Evolutionary conservation across 37 sponge, comb jelly and placozoan genomes (phyloP).

Genomic region (Geodia barretti): DNA sequence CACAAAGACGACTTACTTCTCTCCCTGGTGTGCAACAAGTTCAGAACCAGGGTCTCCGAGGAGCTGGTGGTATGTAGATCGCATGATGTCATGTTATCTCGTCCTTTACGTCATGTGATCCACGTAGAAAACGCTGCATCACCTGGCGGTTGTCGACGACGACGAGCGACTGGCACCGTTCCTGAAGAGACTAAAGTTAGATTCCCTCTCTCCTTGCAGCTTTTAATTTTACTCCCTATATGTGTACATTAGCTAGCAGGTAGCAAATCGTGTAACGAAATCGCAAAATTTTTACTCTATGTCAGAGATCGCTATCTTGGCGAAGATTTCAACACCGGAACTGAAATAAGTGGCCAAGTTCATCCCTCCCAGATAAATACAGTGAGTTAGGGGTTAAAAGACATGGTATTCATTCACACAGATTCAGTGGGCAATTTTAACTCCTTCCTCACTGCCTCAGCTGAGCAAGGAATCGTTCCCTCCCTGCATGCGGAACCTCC

Average conservation of each 20-base stretch:
- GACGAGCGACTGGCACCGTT: slow-evolving; percentile 78
- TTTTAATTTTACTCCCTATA: neutral
- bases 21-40: slow-evolving; percentile 70
- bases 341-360: slow-evolving; percentile 38
- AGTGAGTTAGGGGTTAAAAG: no score
- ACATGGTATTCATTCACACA: no score
- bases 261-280: neutral
- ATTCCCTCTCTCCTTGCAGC: neutral
- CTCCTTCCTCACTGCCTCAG: slow-evolving; percentile 24
- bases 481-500: slow-evolving; percentile 92
- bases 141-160: slow-evolving; percentile 76
- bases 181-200: slow-evolving; percentile 53
- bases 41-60: slow-evolving; percentile 70
- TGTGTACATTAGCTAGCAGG: neutral
- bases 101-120: neutral
- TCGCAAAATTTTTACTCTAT: neutral
- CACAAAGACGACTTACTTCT: slow-evolving; percentile 29
- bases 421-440: no score
- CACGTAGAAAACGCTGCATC: slow-evolving; percentile 57
- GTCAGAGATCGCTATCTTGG: slow-evolving; percentile 61
- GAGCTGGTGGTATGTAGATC: slow-evolving; percentile 71
- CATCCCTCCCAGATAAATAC: slow-evolving; percentile 36
- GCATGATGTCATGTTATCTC: no score
- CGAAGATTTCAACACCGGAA: slow-evolving; percentile 44
- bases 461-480: slow-evolving; percentile 84